phyloP scores from a whole-genome alignment of 2,797 vertebrate genomes.

The Hydrolagus colliei region DNA sequence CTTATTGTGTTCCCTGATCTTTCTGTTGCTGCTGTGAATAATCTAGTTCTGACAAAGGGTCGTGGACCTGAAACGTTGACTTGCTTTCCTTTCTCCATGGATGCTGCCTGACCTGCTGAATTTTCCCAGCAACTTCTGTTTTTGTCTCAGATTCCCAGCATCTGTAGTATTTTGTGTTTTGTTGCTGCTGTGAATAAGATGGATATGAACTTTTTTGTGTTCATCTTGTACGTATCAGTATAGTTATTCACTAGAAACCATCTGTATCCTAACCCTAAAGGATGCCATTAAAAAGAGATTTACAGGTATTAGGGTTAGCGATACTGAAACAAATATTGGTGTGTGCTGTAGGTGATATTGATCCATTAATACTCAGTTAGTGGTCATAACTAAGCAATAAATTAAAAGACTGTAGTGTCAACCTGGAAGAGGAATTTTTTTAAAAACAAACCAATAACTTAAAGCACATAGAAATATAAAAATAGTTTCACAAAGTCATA shows the following conservation, averaged over 20 bases:
- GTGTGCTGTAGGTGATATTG: slow-evolving; percentile 21
- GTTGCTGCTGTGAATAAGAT: slow-evolving; percentile 30
- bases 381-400: slow-evolving; percentile 50
- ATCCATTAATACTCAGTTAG: slow-evolving; percentile 53
- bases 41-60: too few species aligned
- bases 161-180: neutral
- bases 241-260: slow-evolving; percentile 17
- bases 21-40: too few species aligned
- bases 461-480: slow-evolving; percentile 36
- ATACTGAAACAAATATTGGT: neutral
- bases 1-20: neutral
- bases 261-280: neutral
- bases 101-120: too few species aligned
- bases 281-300: too few species aligned
- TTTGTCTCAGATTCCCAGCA: too few species aligned
- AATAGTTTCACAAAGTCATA: slow-evolving; percentile 56
- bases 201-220: slow-evolving; percentile 23
- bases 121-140: too few species aligned
- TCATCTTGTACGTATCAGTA: slow-evolving; percentile 24
- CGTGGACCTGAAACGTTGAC: too few species aligned
- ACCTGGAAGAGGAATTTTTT: slow-evolving; percentile 43
- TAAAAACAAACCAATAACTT: slow-evolving; percentile 23
- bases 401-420: slow-evolving; percentile 42
- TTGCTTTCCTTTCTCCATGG: too few species aligned
- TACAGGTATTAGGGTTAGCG: too few species aligned